Percentiles rank a stretch among this genome's conserved stretches.
phyloP scores from a whole-genome alignment of 2,113 vertebrate species.

The Carlito syrichta region DNA sequence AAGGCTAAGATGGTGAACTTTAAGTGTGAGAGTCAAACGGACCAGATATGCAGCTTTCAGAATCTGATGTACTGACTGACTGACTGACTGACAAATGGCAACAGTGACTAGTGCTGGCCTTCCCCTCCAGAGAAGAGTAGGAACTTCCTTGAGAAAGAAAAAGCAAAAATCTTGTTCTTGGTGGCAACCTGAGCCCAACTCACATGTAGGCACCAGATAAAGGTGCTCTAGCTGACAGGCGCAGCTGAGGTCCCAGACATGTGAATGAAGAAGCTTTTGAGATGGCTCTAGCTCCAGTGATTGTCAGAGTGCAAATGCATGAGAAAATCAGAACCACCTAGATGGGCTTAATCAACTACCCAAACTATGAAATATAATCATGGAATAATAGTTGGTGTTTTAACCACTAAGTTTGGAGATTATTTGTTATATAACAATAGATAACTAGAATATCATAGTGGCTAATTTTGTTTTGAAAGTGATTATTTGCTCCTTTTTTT shows the following conservation, averaged over 20 bases:
- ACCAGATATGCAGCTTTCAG: neutral
- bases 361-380: neutral
- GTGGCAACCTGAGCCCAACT: neutral
- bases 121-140: neutral
- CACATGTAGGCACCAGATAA: too few species aligned
- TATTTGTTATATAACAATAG: neutral
- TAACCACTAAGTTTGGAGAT: neutral
- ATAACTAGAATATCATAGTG: neutral
- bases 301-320: neutral
- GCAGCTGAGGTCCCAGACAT: neutral
- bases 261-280: neutral
- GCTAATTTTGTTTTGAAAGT: neutral
- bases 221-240: neutral
- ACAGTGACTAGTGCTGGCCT: neutral
- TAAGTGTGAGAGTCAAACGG: neutral
- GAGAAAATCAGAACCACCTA: too few species aligned
- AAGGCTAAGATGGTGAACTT: neutral
- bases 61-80: neutral
- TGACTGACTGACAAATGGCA: neutral
- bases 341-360: neutral
- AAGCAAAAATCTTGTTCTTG: neutral
- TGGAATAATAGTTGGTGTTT: neutral
- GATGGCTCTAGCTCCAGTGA: neutral
- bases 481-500: neutral
- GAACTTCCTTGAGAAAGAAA: neutral